Evolutionary conservation across 2,797 vertebrate genomes (phyloP).

Genomic region (Ambastaia sidthimunki): DNA sequence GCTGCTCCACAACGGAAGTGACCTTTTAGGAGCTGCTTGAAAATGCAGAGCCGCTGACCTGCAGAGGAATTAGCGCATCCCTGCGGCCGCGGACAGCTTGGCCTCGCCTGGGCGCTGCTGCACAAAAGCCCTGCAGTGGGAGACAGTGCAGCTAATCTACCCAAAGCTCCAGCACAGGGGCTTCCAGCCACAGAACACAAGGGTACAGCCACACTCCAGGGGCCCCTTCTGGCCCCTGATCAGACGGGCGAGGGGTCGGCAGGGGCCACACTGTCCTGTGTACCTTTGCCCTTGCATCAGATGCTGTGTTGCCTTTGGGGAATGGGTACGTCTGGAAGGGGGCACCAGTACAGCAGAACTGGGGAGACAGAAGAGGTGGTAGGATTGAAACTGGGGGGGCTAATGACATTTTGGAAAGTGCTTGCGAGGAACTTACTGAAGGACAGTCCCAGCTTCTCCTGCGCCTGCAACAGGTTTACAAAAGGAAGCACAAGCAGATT

Average conservation of each 20-base stretch:
- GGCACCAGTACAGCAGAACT: constrained; percentile 51
- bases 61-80: constrained; percentile 79
- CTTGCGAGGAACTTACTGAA: constrained; percentile 43
- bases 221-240: constrained; percentile 77
- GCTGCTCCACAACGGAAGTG: constrained; percentile 47
- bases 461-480: constrained; percentile 31
- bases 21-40: constrained; percentile 64
- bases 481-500: constrained; percentile 43
- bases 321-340: constrained; percentile 62
- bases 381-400: constrained; percentile 43
- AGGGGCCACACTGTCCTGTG: constrained; percentile 67
- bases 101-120: constrained; percentile 77
- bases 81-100: constrained; percentile 78
- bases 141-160: constrained; percentile 79
- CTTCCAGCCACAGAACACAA: constrained; percentile 66
- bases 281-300: constrained; percentile 79
- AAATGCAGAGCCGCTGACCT: constrained; percentile 75
- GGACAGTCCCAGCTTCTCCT: constrained; percentile 17
- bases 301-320: constrained; percentile 66
- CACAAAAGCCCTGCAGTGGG: constrained; percentile 72
- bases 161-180: constrained; percentile 75
- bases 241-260: constrained; percentile 71
- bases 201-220: constrained; percentile 64
- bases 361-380: constrained; percentile 62
- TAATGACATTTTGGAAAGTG: constrained; percentile 34